phyloP scores from a whole-genome alignment of 2,888 invertebrate species.

The Microctonus hyperodae region DNA sequence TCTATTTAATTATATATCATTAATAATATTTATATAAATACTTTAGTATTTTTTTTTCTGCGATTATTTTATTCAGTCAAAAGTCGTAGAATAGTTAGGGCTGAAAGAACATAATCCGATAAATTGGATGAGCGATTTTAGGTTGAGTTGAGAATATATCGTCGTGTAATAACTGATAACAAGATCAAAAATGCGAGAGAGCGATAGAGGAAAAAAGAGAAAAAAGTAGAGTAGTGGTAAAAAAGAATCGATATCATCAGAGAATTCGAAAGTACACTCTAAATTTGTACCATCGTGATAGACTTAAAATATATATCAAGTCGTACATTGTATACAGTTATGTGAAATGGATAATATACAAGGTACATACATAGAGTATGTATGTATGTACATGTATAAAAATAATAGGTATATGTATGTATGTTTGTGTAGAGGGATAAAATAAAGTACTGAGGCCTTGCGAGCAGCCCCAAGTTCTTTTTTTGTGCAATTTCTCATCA shows the following conservation, averaged over 20 bases:
- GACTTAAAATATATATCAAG: background rate
- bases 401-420: background rate
- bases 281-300: conserved; percentile 15
- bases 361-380: too few species aligned
- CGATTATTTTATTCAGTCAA: conserved; percentile 18
- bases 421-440: background rate
- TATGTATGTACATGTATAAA: background rate
- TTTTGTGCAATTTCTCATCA: background rate
- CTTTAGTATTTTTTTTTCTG: conserved; percentile 2
- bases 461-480: background rate
- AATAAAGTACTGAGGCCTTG: background rate
- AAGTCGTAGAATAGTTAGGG: background rate
- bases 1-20: background rate
- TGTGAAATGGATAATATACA: background rate
- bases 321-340: background rate
- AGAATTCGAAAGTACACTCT: conserved; percentile 1
- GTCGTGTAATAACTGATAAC: conserved; percentile 8
- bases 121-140: conserved; percentile 29
- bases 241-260: conserved; percentile 21
- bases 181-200: background rate
- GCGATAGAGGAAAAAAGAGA: background rate
- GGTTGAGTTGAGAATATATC: conserved; percentile 25
- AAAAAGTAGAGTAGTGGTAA: conserved; percentile 12
- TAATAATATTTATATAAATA: background rate
- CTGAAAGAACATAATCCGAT: conserved; percentile 34